Base-by-base conservation (phyloP, 1,140 invertebrate genomes). In the Pygmarrhopalites habei region DNA sequence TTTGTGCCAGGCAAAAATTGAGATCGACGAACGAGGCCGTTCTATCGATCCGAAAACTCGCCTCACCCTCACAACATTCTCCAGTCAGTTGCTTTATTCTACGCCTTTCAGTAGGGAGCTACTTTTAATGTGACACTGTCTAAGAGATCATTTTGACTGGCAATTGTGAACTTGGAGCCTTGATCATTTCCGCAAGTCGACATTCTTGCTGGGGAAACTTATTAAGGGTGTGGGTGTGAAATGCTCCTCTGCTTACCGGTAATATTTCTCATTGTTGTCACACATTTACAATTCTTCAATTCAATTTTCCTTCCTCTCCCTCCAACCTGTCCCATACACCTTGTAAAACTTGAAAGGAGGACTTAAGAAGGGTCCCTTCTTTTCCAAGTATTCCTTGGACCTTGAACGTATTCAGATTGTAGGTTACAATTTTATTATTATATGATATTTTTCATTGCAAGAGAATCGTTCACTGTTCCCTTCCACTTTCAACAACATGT, bases 161-260 rank as follows among this genome's bases (percentile, higher is more conserved):
- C n/a, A n/a, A n/a, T n/a, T n/a, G n/a, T n/a, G n/a, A n/a, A n/a
- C n/a, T n/a, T n/a, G n/a, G n/a, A n/a, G n/a, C n/a, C 23, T 49
- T 49, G 14, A 49, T 49, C 46, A 49, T 49, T 7, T 49, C 46
- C 7, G 14, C 46, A 21, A 49, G 23, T 49, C 23, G 12, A 49
- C 23, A 10, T 19, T 12, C 7, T 15, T 49, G 23, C 46, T 23
- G 46, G 46, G 46, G 46, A 23, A 14, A 49, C n/a, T n/a, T n/a
- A n/a, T n/a, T n/a, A n/a, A n/a, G 25, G 28, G 19, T 28, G 28
- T n/a, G 15, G 32, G 30, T 39, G 21, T 35, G 55, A 4, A 26
- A 67, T 67, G 65, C 60, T 67, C 46, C 61, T 67, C 44, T 67
- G 65, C 57, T 44, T 67, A 60, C 65, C 65, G 65, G 65, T 67